Evolutionary conservation across 2,888 invertebrate genomes (phyloP), one percentile per base, ranked within the genome.

Genomic region (Callyntrura sp.): DNA sequence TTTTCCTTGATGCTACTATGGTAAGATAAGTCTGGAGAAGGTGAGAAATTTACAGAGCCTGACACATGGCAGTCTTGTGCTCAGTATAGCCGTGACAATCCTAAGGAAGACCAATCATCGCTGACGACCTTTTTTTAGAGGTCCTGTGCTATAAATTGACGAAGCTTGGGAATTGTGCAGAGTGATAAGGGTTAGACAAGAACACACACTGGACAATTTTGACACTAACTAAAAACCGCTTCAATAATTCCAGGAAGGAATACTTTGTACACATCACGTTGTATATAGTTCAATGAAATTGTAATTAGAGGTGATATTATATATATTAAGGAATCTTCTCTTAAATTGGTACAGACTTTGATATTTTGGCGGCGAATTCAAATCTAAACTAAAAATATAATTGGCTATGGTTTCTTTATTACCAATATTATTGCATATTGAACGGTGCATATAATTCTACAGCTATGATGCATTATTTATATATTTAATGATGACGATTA

Each of bases 391-490:
- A 35, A 60, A 57, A 9, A 79, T 17, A 35, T 79, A 65, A 73
- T 88, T 88, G 88, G 88, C 88, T 62, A 88, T 88, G 88, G 88
- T 83, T 82, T 48, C 5, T 28, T 12, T 17, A 35, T 68, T 62
- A 76, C 6, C 17, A 57, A n/a, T 76, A 51, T 51, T 87, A 14
- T 85, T 89, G 70, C 73, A 65, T 85, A 55, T 20, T 62, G n/a
- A 17, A 57, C 0, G 20, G 57, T 25, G n/a, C 23, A 73, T 60
- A 60, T 60, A 60, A 89, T 73, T 79, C 88, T 28, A 25, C 62
- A 1, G 28, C 8, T 25, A 62, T 43, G n/a, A n/a, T n/a, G n/a
- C n/a, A 45, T 79, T 62, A 83, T 78, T 90, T 82, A 83, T 86
- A 86, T 86, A 57, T 62, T 25, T 45, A 65, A 76, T n/a, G 48